Evolutionary conservation across 2,797 vertebrate species (phyloP).

Genomic region (Coregonus ussuriensis): DNA sequence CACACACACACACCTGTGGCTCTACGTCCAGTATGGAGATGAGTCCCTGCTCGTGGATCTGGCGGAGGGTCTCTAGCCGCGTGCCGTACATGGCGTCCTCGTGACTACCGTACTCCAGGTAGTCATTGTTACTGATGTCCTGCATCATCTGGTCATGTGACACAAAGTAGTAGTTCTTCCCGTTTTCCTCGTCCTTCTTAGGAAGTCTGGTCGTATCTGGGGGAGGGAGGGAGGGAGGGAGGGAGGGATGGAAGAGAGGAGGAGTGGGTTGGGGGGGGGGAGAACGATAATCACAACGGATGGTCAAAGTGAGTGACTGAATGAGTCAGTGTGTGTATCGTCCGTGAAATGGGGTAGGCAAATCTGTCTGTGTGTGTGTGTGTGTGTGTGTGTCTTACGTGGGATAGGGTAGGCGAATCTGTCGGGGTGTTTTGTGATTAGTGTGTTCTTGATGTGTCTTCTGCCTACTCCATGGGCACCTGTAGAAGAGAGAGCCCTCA

Average conservation of each 20-base stretch:
- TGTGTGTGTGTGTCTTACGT: conserved; percentile 78
- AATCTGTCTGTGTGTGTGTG: background rate
- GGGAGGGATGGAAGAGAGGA: conserved; percentile 2
- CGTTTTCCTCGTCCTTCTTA: conserved; percentile 98
- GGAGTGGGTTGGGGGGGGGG: background rate
- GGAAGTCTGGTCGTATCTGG: conserved; percentile 96
- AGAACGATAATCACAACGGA: background rate
- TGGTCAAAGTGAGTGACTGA: background rate
- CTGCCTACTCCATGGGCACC: conserved; percentile 96
- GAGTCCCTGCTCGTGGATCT: conserved; percentile 94
- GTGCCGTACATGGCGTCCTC: conserved; percentile 99
- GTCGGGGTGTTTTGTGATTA: conserved; percentile 97
- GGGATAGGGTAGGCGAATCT: conserved; percentile 99
- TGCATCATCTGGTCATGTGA: conserved; percentile 99
- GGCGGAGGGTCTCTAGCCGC: conserved; percentile 95
- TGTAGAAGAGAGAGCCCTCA: conserved; percentile 54
- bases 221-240: conserved; percentile 22
- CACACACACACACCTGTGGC: conserved; percentile 80
- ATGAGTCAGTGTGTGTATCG: too few relatives aligned
- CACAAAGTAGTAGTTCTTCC: conserved; percentile 98
- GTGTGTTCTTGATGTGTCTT: conserved; percentile 98
- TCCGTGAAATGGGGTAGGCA: too few relatives aligned
- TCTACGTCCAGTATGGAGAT: conserved; percentile 97
- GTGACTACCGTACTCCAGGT: conserved; percentile 98
- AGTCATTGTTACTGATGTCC: conserved; percentile 99